A percentile compares a stretch with the other conserved stretches of the same genome.
phyloP scores from a whole-genome alignment of 2,113 vertebrate species.

The Brachypteracias leptosomus region DNA sequence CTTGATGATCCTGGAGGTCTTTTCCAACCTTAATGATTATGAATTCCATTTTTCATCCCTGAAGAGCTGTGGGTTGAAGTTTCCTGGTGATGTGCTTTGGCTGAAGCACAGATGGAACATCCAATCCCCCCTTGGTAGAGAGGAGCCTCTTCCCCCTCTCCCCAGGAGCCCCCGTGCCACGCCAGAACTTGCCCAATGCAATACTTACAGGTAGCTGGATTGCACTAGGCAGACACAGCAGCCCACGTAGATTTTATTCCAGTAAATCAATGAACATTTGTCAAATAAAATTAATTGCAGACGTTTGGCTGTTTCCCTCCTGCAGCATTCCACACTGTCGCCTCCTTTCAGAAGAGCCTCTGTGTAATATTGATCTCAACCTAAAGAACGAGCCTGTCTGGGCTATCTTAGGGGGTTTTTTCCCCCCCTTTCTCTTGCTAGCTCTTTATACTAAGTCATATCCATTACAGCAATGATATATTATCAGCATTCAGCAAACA shows the following conservation, averaged over 20 bases:
- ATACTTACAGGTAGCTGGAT: slow-evolving; percentile 10
- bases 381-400: slow-evolving; percentile 29
- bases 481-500: slow-evolving; percentile 73
- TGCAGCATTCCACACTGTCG: neutral
- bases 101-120: neutral
- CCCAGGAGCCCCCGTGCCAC: neutral
- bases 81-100: neutral
- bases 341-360: slow-evolving; percentile 63
- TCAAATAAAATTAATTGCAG: slow-evolving; percentile 73
- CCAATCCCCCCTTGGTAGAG: neutral
- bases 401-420: neutral
- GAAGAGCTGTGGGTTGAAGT: too few species aligned
- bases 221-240: slow-evolving; percentile 12
- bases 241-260: slow-evolving; percentile 38
- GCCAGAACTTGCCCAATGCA: neutral
- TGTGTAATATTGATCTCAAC: slow-evolving; percentile 79
- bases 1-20: too few species aligned
- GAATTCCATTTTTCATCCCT: neutral
- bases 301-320: slow-evolving; percentile 17
- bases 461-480: slow-evolving; percentile 84
- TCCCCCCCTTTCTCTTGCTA: neutral
- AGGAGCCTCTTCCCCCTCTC: neutral
- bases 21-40: too few species aligned
- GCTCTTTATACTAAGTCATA: slow-evolving; percentile 63
- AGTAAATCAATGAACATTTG: slow-evolving; percentile 70